These are phyloP conservation scores for Scortum barcoo DNA, from an alignment of 2,113 vertebrate species.

Conservation along the genomic window DNA sequence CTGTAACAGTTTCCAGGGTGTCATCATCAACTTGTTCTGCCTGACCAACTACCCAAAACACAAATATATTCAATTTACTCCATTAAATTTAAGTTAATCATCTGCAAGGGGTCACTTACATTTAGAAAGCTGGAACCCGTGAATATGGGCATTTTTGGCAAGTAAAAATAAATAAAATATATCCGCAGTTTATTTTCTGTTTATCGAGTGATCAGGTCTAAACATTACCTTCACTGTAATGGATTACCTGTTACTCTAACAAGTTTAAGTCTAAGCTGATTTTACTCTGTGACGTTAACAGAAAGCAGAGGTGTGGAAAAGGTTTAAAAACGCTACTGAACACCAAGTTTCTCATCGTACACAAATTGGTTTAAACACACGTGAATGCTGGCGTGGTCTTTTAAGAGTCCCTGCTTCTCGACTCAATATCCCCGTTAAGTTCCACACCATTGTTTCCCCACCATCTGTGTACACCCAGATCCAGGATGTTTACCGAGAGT, in stretches of 20 bases:
- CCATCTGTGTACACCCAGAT: slow-evolving; percentile 56
- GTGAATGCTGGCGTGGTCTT: slow-evolving; percentile 10
- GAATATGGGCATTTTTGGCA: background rate
- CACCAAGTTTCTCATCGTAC: too few relatives aligned
- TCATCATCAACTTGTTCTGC: background rate
- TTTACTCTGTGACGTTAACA: too few relatives aligned
- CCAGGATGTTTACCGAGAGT: slow-evolving; percentile 76
- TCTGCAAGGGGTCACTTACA: background rate
- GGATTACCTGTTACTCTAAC: background rate
- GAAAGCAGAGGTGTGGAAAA: too few relatives aligned
- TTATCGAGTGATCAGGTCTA: background rate
- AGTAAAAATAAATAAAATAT: background rate
- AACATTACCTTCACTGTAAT: background rate
- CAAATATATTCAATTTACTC: background rate
- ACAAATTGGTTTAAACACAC: background rate
- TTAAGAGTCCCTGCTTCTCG: slow-evolving; percentile 22
- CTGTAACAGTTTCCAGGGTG: too few relatives aligned
- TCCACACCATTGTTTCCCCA: slow-evolving; percentile 63
- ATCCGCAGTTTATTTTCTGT: background rate
- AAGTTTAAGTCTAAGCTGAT: background rate
- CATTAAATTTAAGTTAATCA: too few relatives aligned
- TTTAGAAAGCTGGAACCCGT: background rate
- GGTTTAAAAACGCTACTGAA: background rate
- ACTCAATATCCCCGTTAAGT: slow-evolving; percentile 14
- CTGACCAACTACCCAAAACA: background rate